Conservation (phyloP, 2,888 invertebrate species). For the Choreutis nemorana region DNA sequence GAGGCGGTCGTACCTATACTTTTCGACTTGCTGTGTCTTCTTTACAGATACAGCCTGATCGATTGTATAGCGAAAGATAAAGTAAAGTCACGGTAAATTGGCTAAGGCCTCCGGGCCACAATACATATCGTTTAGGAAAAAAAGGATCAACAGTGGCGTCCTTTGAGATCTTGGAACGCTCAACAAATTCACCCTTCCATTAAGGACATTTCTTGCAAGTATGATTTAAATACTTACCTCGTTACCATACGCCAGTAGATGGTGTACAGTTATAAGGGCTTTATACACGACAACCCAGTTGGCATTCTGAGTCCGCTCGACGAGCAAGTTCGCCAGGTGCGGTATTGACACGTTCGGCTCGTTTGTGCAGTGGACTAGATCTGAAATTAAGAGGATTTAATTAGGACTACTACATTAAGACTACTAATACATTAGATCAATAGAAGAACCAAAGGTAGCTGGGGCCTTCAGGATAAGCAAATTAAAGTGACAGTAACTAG, state of each 20-base stretch:
- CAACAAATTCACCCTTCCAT: too few species aligned
- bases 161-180: too few species aligned
- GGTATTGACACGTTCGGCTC: slow-evolving; percentile 99
- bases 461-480: too few species aligned
- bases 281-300: slow-evolving; percentile 99
- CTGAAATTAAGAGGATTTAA: too few species aligned
- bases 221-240: slow-evolving; percentile 76
- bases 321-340: slow-evolving; percentile 96
- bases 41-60: neutral
- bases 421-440: too few species aligned
- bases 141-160: neutral
- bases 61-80: neutral
- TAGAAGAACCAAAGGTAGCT: too few species aligned
- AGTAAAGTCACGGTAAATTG: neutral
- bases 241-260: slow-evolving; percentile 99
- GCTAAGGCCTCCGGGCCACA: neutral
- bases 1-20: too few species aligned
- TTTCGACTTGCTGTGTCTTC: too few species aligned
- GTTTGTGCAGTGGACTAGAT: slow-evolving; percentile 99
- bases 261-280: slow-evolving; percentile 96
- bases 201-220: too few species aligned
- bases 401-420: neutral
- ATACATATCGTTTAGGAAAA: neutral
- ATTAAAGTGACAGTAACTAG: too few species aligned
- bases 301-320: slow-evolving; percentile 96